phyloP scores from a whole-genome alignment of 2,888 invertebrate genomes.

The Agriopis marginaria region DNA sequence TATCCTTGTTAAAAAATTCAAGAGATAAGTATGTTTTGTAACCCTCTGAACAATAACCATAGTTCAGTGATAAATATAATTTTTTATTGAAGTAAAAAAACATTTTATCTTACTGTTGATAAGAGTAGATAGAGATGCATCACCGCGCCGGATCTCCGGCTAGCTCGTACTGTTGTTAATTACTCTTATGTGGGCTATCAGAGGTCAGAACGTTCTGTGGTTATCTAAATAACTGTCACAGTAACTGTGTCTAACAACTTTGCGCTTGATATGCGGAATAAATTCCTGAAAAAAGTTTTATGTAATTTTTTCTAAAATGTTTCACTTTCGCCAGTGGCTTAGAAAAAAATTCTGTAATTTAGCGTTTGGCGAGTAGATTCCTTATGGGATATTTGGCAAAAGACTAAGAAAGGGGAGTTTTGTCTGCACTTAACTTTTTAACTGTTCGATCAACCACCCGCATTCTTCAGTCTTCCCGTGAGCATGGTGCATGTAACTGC shows the following conservation, averaged over 20 bases:
- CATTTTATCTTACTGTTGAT: constrained; percentile 1
- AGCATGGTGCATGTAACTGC: too few species aligned
- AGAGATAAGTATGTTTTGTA: too few species aligned
- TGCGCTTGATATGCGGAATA: neutral
- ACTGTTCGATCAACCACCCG: too few species aligned
- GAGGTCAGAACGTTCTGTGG: constrained; percentile 10
- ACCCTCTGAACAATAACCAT: neutral
- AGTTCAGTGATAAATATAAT: neutral
- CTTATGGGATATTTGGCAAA: too few species aligned
- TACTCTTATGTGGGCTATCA: neutral
- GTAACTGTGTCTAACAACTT: constrained; percentile 12
- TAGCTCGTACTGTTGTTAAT: constrained; percentile 3
- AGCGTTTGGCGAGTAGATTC: too few species aligned
- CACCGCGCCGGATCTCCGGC: constrained; percentile 12
- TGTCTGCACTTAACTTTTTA: too few species aligned
- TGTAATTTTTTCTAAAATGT: too few species aligned
- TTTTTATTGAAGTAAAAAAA: neutral
- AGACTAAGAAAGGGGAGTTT: too few species aligned
- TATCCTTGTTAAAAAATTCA: too few species aligned
- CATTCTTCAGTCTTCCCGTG: too few species aligned
- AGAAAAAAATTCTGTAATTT: too few species aligned
- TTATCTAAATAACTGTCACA: constrained; percentile 6
- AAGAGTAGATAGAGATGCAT: constrained; percentile 7
- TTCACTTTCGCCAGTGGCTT: too few species aligned
- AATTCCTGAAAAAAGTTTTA: neutral